These are phyloP conservation scores for Cromileptes altivelis DNA, from an alignment of 2,113 vertebrate genomes.

Conservation along the genomic window DNA sequence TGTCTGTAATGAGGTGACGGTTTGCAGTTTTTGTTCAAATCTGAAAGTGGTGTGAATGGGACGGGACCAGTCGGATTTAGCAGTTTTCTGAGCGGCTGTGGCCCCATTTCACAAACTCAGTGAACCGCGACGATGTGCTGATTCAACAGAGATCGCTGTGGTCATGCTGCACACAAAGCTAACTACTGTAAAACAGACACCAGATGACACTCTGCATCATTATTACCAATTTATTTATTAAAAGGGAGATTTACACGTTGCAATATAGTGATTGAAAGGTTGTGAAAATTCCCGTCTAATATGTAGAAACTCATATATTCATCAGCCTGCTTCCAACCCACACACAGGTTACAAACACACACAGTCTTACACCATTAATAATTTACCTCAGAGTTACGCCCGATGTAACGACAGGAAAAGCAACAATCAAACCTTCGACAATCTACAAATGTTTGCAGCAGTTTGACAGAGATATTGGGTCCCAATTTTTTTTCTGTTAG, in stretches of 20 bases:
- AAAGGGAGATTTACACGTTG: conserved; percentile 25
- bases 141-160: conserved; percentile 57
- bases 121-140: conserved; percentile 64
- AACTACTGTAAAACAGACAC: conserved; percentile 31
- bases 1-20: conserved; percentile 41
- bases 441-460: background rate
- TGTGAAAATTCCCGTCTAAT: conserved; percentile 27
- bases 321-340: background rate
- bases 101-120: conserved; percentile 71
- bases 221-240: conserved; percentile 53
- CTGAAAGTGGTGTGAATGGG: background rate
- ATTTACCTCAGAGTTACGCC: background rate
- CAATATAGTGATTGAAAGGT: conserved; percentile 18
- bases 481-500: conserved; percentile 9
- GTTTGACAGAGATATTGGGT: background rate
- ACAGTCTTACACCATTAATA: background rate
- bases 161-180: conserved; percentile 23
- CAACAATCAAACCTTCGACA: background rate
- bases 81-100: conserved; percentile 41
- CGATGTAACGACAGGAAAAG: background rate
- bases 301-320: conserved; percentile 9
- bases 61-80: conserved; percentile 18
- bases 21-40: conserved; percentile 36
- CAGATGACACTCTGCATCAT: background rate
- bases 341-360: conserved; percentile 8